Evolutionary conservation across 53 echinoderm and acorn worm species (phyloP).

Genomic region (Echinarachnius parma): DNA sequence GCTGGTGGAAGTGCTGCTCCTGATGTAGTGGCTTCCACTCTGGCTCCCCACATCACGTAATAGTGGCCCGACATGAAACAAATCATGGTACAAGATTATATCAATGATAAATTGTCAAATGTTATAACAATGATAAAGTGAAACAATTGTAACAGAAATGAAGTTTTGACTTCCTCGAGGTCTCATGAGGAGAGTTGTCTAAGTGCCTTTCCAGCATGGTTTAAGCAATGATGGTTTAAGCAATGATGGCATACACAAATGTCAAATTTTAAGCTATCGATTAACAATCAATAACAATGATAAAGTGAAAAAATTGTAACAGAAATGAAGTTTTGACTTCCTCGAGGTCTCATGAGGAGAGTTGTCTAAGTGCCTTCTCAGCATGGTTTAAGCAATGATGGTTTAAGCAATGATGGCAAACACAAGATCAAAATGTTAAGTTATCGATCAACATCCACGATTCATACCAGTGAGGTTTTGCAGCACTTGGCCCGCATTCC

Average conservation of each 20-base stretch:
- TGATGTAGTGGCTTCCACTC: conserved; percentile 54
- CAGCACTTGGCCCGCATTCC: conserved; percentile 96
- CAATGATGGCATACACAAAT: too few relatives aligned
- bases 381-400: too few relatives aligned
- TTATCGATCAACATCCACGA: neutral
- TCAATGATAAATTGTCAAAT: too few relatives aligned
- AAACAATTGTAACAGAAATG: too few relatives aligned
- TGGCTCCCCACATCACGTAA: conserved; percentile 97
- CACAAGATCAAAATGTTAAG: too few relatives aligned
- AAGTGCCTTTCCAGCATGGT: conserved; percentile 80
- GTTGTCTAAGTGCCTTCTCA: conserved; percentile 79
- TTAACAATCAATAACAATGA: too few relatives aligned
- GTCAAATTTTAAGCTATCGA: too few relatives aligned
- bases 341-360: conserved; percentile 80
- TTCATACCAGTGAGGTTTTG: conserved; percentile 70
- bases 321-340: conserved; percentile 92
- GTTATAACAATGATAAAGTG: too few relatives aligned
- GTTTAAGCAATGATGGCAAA: too few relatives aligned
- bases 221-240: too few relatives aligned
- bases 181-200: conserved; percentile 81
- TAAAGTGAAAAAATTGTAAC: too few relatives aligned
- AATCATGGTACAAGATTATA: too few relatives aligned
- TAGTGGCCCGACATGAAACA: conserved; percentile 59
- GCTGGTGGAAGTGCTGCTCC: conserved; percentile 78
- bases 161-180: conserved; percentile 93